Percentiles rank a stretch among this genome's conserved stretches.
Evolutionary conservation across 2,113 vertebrate species (phyloP).

Genomic region (Serilophus lunatus): DNA sequence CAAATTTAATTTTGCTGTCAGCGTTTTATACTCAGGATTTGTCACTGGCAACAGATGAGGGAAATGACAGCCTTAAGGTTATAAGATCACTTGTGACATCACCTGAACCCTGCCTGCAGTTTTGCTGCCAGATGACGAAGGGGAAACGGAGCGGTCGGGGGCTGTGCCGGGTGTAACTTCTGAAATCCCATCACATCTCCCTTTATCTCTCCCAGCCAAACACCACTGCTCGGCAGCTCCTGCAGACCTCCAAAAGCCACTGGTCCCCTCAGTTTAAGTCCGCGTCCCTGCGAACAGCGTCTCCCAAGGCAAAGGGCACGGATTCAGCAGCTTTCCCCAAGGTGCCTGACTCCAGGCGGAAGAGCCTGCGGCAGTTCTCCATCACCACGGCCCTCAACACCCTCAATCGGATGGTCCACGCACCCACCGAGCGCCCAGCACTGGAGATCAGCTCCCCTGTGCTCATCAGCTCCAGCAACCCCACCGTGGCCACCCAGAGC

Average conservation of each 20-base stretch:
- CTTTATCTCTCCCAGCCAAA: constrained; percentile 77
- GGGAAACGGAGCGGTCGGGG: accelerated
- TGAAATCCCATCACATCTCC: accelerated
- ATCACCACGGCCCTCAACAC: constrained; percentile 77
- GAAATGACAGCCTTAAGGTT: not conserved
- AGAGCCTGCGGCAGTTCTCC: constrained; percentile 75
- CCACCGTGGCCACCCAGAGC: constrained; percentile 65
- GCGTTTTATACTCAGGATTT: not conserved
- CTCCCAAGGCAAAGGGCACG: constrained; percentile 45
- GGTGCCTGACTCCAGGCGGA: constrained; percentile 69
- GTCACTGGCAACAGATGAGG: not conserved
- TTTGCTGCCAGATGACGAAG: not conserved
- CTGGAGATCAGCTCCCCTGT: constrained; percentile 72
- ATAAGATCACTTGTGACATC: not conserved
- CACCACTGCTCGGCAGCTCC: constrained; percentile 77
- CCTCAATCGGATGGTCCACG: constrained; percentile 76
- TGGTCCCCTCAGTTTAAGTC: constrained; percentile 46
- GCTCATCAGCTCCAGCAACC: constrained; percentile 81
- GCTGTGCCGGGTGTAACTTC: not conserved
- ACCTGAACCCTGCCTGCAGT: not conserved
- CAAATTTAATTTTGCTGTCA: not conserved
- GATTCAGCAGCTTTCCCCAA: constrained; percentile 43
- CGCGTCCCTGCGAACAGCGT: constrained; percentile 36
- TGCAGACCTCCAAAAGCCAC: constrained; percentile 76
- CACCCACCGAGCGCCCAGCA: constrained; percentile 49